A percentile compares a stretch with the other conserved stretches of the same genome.
Conservation (phyloP, 2,888 invertebrate species). For the Ormia ochracea region DNA sequence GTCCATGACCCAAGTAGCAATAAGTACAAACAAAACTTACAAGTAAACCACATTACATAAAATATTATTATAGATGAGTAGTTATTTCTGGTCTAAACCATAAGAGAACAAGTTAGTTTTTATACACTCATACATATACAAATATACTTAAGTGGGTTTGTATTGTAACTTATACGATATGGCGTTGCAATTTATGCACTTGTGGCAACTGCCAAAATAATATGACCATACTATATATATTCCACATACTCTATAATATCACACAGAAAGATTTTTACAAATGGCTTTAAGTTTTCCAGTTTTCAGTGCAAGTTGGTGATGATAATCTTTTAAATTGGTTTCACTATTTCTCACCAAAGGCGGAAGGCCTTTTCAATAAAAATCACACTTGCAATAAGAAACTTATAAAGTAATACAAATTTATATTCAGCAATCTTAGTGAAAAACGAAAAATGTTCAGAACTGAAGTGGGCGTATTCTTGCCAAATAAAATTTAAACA, state of each 20-base stretch:
- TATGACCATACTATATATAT: too few relatives aligned
- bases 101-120: constrained; percentile 8
- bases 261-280: neutral
- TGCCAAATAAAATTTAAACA: too few relatives aligned
- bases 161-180: constrained; percentile 52
- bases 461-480: too few relatives aligned
- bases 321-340: constrained; percentile 13
- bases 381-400: too few relatives aligned
- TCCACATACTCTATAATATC: neutral
- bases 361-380: too few relatives aligned
- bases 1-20: too few relatives aligned
- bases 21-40: neutral
- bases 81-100: constrained; percentile 46
- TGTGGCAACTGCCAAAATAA: constrained; percentile 58
- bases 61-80: constrained; percentile 45
- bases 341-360: neutral
- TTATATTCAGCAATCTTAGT: too few relatives aligned
- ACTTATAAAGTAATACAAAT: too few relatives aligned
- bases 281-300: neutral
- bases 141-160: constrained; percentile 40
- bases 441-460: too few relatives aligned
- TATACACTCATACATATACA: neutral
- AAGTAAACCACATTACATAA: neutral
- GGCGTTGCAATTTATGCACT: constrained; percentile 60
- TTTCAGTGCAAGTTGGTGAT: constrained; percentile 1